Evolutionary conservation across 1,140 invertebrate genomes (phyloP).

Genomic region (Anagrus nilaparvatae): DNA sequence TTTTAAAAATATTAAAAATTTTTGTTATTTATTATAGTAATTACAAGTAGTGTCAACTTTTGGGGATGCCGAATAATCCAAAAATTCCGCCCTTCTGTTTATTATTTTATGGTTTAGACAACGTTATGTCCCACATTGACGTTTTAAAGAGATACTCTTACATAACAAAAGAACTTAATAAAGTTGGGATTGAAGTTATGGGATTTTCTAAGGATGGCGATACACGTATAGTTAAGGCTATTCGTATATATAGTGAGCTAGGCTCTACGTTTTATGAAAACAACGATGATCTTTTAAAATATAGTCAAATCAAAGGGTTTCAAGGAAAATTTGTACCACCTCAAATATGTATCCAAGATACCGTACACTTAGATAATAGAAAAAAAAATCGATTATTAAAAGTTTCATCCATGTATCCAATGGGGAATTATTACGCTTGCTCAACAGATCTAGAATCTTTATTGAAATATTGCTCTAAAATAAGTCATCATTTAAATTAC

Average conservation of each 20-base stretch:
- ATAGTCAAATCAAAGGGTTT: slow-evolving; percentile 7
- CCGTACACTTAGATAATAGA: slow-evolving; percentile 13
- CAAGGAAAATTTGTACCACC: slow-evolving; percentile 9
- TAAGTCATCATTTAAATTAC: too few relatives aligned
- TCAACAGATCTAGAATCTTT: too few relatives aligned
- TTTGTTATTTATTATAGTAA: too few relatives aligned
- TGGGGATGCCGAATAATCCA: slow-evolving; percentile 12
- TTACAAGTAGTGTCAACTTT: too few relatives aligned
- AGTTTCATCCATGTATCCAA: not conserved
- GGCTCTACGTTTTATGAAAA: too few relatives aligned
- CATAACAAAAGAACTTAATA: slow-evolving; percentile 4
- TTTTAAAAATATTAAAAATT: too few relatives aligned
- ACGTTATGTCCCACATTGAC: slow-evolving; percentile 11
- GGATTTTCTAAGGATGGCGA: slow-evolving; percentile 15
- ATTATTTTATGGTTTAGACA: slow-evolving; percentile 15
- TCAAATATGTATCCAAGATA: slow-evolving; percentile 12
- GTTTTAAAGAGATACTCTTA: slow-evolving; percentile 12
- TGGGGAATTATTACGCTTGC: too few relatives aligned
- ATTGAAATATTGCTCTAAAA: too few relatives aligned
- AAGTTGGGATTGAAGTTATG: slow-evolving; percentile 14
- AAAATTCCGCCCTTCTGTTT: slow-evolving; percentile 13
- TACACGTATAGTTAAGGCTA: slow-evolving; percentile 18
- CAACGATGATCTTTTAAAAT: too few relatives aligned
- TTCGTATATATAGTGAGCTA: too few relatives aligned
- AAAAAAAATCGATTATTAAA: slow-evolving; percentile 6